Evolutionary conservation across 2,888 invertebrate species (phyloP).

Genomic region (Latheticus oryzae): DNA sequence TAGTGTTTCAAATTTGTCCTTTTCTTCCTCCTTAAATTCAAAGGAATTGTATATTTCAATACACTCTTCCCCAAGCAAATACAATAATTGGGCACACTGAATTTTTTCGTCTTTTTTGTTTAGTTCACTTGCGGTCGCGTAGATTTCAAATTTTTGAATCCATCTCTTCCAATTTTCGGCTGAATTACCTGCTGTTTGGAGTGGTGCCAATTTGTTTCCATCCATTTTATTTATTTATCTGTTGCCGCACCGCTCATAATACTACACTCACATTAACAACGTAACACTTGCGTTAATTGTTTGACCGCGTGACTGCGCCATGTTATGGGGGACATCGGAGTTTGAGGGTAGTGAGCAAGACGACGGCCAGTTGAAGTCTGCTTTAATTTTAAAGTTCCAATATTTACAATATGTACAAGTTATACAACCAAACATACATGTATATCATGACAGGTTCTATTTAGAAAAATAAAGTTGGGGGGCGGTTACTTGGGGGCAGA

Average conservation of each 20-base stretch:
- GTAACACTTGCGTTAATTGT: too few relatives aligned
- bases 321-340: conserved; percentile 1
- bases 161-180: conserved; percentile 48
- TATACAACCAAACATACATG: conserved; percentile 4
- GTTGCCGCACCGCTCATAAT: too few relatives aligned
- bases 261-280: too few relatives aligned
- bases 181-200: conserved; percentile 20
- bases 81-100: conserved; percentile 42
- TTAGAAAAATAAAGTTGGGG: background rate
- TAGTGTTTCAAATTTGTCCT: conserved; percentile 41
- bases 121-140: conserved; percentile 46
- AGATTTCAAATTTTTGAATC: conserved; percentile 46
- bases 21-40: conserved; percentile 42
- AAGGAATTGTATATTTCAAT: conserved; percentile 49
- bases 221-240: conserved; percentile 16
- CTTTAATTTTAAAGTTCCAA: background rate
- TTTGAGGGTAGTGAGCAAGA: too few relatives aligned
- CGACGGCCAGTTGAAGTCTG: background rate
- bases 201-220: background rate
- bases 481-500: too few relatives aligned
- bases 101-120: conserved; percentile 39
- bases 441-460: conserved; percentile 3
- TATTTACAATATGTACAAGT: background rate
- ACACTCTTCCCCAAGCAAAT: conserved; percentile 47
- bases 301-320: conserved; percentile 2